Evolutionary conservation across 1,140 invertebrate genomes (phyloP).

Genomic region (Drosophila sechellia): DNA sequence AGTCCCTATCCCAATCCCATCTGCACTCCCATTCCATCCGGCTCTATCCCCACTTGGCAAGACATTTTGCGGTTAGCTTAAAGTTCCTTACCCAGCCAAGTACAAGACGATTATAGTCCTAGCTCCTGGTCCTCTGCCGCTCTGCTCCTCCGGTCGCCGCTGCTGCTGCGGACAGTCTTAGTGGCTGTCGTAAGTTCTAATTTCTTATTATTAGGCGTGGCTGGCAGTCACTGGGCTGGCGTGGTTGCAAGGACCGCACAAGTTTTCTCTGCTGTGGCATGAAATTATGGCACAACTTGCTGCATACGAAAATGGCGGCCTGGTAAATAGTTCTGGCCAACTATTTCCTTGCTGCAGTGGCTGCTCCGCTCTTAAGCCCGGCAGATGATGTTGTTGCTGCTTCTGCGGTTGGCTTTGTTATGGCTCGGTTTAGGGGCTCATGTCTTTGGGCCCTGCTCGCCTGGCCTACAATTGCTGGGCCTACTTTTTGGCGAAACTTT

Average conservation of each 20-base stretch:
- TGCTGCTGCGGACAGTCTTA: conserved; percentile 76
- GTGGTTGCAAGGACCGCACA: conserved; percentile 54
- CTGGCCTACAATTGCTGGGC: conserved; percentile 59
- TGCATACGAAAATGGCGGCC: conserved; percentile 80
- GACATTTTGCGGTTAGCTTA: conserved; percentile 69
- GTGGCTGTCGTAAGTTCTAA: conserved; percentile 82
- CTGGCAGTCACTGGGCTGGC: conserved; percentile 12
- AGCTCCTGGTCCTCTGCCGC: conserved; percentile 3
- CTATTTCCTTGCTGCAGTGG: conserved; percentile 70
- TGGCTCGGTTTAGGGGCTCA: conserved; percentile 29
- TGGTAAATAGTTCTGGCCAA: conserved; percentile 71
- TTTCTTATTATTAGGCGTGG: conserved; percentile 82
- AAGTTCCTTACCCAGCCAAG: conserved; percentile 59
- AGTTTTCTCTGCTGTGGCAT: conserved; percentile 76
- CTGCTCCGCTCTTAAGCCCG: conserved; percentile 6
- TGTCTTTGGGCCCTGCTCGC: conserved; percentile 46
- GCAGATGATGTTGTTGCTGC: conserved; percentile 19
- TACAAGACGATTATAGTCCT: conserved; percentile 74
- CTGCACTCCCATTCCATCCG: conserved; percentile 8
- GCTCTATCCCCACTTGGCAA: conserved; percentile 40
- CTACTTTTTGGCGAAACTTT: conserved; percentile 62
- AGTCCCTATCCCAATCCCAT: no score
- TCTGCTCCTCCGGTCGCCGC: conserved; percentile 1
- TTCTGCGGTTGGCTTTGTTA: conserved; percentile 73
- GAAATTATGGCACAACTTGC: conserved; percentile 80